Conservation (phyloP, 1,140 invertebrate genomes). For the Catajapyx aquilonaris region DNA sequence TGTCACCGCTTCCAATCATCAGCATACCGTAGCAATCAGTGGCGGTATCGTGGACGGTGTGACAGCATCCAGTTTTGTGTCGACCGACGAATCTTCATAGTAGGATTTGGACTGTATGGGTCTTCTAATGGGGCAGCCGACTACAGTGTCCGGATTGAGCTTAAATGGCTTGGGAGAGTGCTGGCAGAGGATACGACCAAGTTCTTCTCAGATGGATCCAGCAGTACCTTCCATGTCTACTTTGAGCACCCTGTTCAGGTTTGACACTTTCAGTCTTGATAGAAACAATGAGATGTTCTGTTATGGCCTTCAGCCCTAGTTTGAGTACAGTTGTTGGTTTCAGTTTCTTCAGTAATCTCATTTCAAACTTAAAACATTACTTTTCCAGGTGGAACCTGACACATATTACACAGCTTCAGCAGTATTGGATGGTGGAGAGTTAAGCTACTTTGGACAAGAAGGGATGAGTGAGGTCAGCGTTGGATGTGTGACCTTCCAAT, state of each 20-base stretch:
- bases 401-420: slow-evolving; percentile 77
- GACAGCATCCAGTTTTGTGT: slow-evolving; percentile 86
- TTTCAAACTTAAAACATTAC: too few relatives aligned
- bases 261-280: slow-evolving; percentile 1
- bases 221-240: slow-evolving; percentile 81
- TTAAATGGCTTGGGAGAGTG: slow-evolving; percentile 63
- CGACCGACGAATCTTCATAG: slow-evolving; percentile 75
- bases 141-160: slow-evolving; percentile 74
- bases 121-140: slow-evolving; percentile 78
- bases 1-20: slow-evolving; percentile 90
- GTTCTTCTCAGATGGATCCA: slow-evolving; percentile 83
- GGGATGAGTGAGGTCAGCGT: slow-evolving; percentile 76
- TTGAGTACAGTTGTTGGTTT: background rate
- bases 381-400: slow-evolving; percentile 57
- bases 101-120: slow-evolving; percentile 78
- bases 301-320: background rate
- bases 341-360: background rate
- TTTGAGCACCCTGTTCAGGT: slow-evolving; percentile 69
- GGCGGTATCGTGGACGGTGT: slow-evolving; percentile 75
- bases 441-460: slow-evolving; percentile 90
- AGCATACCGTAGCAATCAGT: slow-evolving; percentile 88
- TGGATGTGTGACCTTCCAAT: slow-evolving; percentile 76
- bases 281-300: background rate
- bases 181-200: slow-evolving; percentile 74
- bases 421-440: slow-evolving; percentile 67